Conservation (phyloP, 2,797 vertebrate genomes). For the Tenualosa ilisha region DNA sequence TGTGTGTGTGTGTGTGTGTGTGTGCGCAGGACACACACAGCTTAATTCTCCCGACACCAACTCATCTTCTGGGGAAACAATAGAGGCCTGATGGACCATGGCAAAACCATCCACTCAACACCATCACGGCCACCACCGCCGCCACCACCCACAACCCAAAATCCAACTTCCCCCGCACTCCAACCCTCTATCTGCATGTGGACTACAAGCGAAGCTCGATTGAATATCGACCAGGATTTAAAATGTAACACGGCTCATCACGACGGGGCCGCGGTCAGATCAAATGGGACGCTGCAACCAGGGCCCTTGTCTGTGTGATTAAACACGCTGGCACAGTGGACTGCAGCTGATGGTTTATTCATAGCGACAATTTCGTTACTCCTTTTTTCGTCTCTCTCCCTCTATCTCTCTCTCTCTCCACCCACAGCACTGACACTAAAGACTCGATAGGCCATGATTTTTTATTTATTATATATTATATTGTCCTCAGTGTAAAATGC, state of each 20-base stretch:
- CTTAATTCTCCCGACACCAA: conserved; percentile 5
- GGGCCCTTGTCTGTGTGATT: conserved; percentile 13
- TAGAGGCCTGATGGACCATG: not conserved
- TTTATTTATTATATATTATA: no score
- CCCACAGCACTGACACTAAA: no score
- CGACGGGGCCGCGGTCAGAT: conserved; percentile 16
- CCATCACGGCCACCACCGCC: not conserved
- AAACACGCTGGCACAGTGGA: conserved; percentile 5
- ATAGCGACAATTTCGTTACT: not conserved
- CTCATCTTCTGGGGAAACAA: conserved; percentile 9
- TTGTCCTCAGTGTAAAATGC: not conserved
- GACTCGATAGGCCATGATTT: not conserved
- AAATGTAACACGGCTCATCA: conserved; percentile 31
- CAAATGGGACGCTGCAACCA: conserved; percentile 30
- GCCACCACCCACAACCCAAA: not conserved
- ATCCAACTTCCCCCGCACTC: not conserved
- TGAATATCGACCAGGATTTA: conserved; percentile 44
- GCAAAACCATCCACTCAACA: not conserved
- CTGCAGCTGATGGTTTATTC: conserved; percentile 35
- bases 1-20: no score
- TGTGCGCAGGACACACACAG: not conserved
- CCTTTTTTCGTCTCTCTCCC: not conserved
- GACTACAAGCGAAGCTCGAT: conserved; percentile 24
- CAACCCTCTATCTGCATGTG: conserved; percentile 17
- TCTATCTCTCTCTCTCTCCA: not conserved